Evolutionary conservation across 2,797 vertebrate species (phyloP).

Genomic region (Chelidonichthys spinosus): DNA sequence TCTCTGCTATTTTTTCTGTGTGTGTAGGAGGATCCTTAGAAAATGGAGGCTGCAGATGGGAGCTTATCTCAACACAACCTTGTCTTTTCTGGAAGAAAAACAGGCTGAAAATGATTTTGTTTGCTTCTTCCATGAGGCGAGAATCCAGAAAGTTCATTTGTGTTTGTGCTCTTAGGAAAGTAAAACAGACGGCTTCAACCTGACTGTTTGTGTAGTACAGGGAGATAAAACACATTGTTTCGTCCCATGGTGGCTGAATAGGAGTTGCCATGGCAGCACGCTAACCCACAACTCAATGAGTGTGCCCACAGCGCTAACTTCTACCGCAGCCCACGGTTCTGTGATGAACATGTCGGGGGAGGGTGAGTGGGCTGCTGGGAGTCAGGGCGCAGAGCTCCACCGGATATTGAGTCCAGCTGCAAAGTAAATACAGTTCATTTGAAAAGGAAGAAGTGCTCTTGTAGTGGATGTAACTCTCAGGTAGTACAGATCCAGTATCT

Average conservation of each 20-base stretch:
- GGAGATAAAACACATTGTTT: constrained; percentile 88
- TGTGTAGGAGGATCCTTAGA: background rate
- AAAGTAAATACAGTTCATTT: constrained; percentile 67
- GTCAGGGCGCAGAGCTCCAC: constrained; percentile 45
- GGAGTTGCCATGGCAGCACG: constrained; percentile 90
- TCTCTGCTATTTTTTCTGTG: background rate
- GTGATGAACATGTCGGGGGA: constrained; percentile 75
- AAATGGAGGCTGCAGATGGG: background rate
- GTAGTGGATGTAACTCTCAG: constrained; percentile 31
- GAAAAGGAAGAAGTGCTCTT: constrained; percentile 37
- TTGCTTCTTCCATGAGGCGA: constrained; percentile 18
- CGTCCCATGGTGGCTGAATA: constrained; percentile 86
- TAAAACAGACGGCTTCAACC: constrained; percentile 81
- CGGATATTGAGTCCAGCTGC: constrained; percentile 75
- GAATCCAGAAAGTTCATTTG: constrained; percentile 49
- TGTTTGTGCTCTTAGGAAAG: constrained; percentile 65
- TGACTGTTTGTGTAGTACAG: constrained; percentile 89
- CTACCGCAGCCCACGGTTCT: constrained; percentile 83
- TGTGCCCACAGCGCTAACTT: constrained; percentile 86
- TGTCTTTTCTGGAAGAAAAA: constrained; percentile 6
- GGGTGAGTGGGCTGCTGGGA: constrained; percentile 79
- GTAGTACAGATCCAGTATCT: constrained; percentile 31
- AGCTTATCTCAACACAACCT: background rate
- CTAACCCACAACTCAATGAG: constrained; percentile 90
- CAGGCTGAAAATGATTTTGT: background rate